Evolutionary conservation across 1,140 invertebrate genomes (phyloP), one percentile per base, ranked within the genome.

Genomic region (Eciton burchellii): DNA sequence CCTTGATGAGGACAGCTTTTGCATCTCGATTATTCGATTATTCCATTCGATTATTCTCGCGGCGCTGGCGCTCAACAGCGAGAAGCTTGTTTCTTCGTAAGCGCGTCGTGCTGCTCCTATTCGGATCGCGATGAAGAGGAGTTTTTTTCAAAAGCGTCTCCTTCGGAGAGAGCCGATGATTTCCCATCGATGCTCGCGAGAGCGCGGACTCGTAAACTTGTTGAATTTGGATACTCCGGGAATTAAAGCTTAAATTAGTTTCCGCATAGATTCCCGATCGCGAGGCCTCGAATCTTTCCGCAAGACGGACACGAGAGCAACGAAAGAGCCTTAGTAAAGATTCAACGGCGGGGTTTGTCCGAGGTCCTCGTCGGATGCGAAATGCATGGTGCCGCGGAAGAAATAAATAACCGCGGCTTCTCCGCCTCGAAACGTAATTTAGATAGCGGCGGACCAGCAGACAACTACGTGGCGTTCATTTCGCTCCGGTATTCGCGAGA

Each of bases 371-470:
- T 90, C 87, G 90, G 89, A 90, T 91, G 87, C 90, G 85, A 91
- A 91, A 91, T 91, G 90, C 90, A 91, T 91, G 86, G 89, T 88
- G 88, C 87, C 89, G 85, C 89, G 89, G 88, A 84, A 91, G 89
- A 90, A 91, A 91, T 91, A 91, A 91, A 91, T 91, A 91, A 91
- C 89, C 72, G 83, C 81, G 41, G 26, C 14, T 77, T 56, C 71
- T 82, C 71, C 56, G 24, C 47, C 59, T 66, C 35, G 89, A 91
- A 91, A 91, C 89, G 89, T 90, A 91, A 91, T 91, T 91, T 91
- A 91, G 91, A 91, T 89, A 92, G 89, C 87, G 81, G 82, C 81
- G 84, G 59, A 82, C 72, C 59, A 82, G 60, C 63, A 60, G 76
- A 60, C 54, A 54, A 70, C 79, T 83, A 63, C 74, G 47, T 74